A percentile compares a stretch with the other conserved stretches of the same genome.
These are phyloP conservation scores for Corythaeola cristata DNA, from an alignment of 2,113 vertebrate species.

Conservation along the genomic window DNA sequence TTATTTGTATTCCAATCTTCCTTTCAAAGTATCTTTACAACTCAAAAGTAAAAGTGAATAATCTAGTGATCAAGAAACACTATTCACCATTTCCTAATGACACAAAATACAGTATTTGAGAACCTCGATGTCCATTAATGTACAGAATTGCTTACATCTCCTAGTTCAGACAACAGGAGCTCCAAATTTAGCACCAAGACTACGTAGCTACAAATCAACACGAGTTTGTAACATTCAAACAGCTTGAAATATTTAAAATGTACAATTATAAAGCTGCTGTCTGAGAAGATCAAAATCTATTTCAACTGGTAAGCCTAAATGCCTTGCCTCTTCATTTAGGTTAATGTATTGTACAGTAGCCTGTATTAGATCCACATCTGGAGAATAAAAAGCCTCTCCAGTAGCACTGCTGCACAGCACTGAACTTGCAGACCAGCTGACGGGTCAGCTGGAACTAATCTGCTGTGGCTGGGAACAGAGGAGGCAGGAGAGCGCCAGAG, in stretches of 20 bases:
- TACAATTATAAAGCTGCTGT: not conserved
- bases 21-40: not conserved
- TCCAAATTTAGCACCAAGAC: not conserved
- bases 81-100: not conserved
- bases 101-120: not conserved
- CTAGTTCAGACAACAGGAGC: not conserved
- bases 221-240: not conserved
- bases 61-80: not conserved
- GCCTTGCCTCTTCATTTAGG: not conserved
- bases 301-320: not conserved
- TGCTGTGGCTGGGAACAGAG: not conserved
- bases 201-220: not conserved
- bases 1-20: not conserved
- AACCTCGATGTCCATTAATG: not conserved
- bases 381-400: not conserved
- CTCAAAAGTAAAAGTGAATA: not conserved
- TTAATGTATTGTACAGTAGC: fast-evolving
- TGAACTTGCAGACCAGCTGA: not conserved
- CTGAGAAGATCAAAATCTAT: not conserved
- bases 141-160: not conserved
- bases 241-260: not conserved
- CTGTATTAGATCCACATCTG: not conserved
- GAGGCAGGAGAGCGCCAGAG: not conserved
- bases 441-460: not conserved
- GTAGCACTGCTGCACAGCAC: not conserved